These are phyloP conservation scores for Drosophila rellima DNA, from an alignment of 2,888 invertebrate species.

Conservation along the genomic window DNA sequence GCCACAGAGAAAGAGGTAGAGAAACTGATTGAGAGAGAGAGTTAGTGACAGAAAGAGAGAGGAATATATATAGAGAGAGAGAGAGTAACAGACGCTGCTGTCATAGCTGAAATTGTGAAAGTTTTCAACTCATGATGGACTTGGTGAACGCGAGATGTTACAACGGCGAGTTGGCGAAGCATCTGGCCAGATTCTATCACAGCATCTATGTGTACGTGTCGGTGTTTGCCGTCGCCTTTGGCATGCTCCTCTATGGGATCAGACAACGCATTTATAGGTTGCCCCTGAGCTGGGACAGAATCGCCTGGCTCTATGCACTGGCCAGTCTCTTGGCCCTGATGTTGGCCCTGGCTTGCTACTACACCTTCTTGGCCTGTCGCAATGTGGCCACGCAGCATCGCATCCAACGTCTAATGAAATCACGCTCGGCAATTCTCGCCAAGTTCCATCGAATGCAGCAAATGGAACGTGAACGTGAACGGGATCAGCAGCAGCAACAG, in stretches of 20 bases:
- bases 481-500: neutral
- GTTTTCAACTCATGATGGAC: constrained; percentile 28
- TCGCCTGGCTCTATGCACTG: constrained; percentile 26
- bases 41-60: neutral
- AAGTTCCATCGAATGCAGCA: neutral
- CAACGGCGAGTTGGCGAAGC: neutral
- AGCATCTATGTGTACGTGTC: constrained; percentile 22
- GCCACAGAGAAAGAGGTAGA: neutral
- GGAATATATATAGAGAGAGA: neutral
- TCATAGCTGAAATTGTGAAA: constrained; percentile 24
- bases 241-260: neutral
- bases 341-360: constrained; percentile 9
- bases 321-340: constrained; percentile 15
- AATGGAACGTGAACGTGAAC: neutral
- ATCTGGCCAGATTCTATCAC: constrained; percentile 32
- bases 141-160: neutral
- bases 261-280: constrained; percentile 25
- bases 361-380: neutral
- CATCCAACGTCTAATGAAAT: neutral
- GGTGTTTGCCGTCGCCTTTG: constrained; percentile 6
- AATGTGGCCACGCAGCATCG: neutral
- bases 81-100: constrained; percentile 2
- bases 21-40: neutral
- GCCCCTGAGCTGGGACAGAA: constrained; percentile 12
- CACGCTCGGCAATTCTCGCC: neutral